Base-by-base conservation (phyloP, 2,113 vertebrate genomes). In the Hippocampus barbouri region DNA sequence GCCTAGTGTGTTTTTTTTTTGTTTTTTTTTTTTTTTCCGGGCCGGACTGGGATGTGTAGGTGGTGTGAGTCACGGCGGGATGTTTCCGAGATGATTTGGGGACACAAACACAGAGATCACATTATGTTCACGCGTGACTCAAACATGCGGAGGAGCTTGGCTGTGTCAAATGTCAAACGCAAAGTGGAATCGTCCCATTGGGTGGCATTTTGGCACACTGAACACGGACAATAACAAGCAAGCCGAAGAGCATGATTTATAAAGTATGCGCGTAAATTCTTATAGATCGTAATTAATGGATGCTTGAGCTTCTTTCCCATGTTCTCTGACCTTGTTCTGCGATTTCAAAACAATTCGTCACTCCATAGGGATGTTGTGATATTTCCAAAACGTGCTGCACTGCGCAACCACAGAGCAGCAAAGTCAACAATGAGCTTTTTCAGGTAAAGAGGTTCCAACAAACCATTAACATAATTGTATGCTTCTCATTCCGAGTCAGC, bases 21-120 rank as follows among this genome's bases (percentile, higher is more conserved):
- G n/a, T n/a, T 1, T 25, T 25, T 25, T 25, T 25, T 77, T 80
- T 38, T 38, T 38, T 38, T 38, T 38, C 34, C 79, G 72, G 63
- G 79, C 77, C 68, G 66, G 59, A 76, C 63, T 53, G 49, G 38
- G 85, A 84, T 66, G 87, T 86, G 85, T 88, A 88, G 89, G 84
- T 83, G 87, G 88, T 82, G 78, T 90, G 88, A 88, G 82, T 89
- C 88, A 89, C 77, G 38, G n/a, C 5, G 75, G 70, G 79, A 83
- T 87, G 83, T 87, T 80, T 83, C 65, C 51, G 79, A 82, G 85
- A 80, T 72, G 70, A 59, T 84, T 60, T 64, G 16, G 64, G 43
- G 43, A 45, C 43, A 66, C 41, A 47, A 79, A 72, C 75, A 86
- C 78, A 88, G 78, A 83, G 81, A 85, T 71, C 69, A 79, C 76